Conservation (phyloP, 2,113 vertebrate species). For the Labeo catla region DNA sequence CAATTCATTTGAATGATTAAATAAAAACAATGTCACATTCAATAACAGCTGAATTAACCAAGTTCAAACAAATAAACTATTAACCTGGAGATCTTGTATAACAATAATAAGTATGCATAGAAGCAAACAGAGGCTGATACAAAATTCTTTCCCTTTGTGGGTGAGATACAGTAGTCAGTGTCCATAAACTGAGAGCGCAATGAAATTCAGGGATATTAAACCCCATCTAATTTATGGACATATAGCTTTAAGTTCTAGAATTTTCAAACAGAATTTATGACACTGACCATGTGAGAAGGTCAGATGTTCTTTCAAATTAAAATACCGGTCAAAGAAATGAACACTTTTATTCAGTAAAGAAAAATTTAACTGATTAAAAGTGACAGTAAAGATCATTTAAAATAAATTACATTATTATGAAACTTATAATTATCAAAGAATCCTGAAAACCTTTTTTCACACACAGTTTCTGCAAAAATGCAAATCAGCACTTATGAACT, state of each 20-base stretch:
- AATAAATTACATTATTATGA: too few relatives aligned
- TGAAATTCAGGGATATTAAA: neutral
- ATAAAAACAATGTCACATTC: slow-evolving; percentile 38
- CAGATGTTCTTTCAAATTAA: neutral
- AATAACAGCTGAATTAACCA: slow-evolving; percentile 57
- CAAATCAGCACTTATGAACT: too few relatives aligned
- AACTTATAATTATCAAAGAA: too few relatives aligned
- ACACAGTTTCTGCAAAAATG: too few relatives aligned
- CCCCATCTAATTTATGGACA: neutral
- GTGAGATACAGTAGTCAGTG: neutral
- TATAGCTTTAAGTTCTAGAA: neutral
- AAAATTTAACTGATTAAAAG: neutral
- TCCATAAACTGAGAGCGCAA: neutral
- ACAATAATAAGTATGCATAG: neutral
- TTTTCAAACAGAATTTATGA: neutral
- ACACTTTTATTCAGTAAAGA: neutral
- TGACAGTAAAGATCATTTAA: neutral
- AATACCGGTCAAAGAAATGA: neutral
- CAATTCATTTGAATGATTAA: slow-evolving; percentile 54
- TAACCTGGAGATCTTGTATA: slow-evolving; percentile 49
- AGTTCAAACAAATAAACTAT: slow-evolving; percentile 52
- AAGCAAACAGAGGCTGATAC: neutral
- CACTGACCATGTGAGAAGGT: neutral
- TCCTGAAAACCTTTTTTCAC: too few relatives aligned
- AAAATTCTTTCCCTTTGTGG: slow-evolving; percentile 7